Evolutionary conservation across 2,113 vertebrate genomes (phyloP).

Genomic region (Lanius ludovicianus): DNA sequence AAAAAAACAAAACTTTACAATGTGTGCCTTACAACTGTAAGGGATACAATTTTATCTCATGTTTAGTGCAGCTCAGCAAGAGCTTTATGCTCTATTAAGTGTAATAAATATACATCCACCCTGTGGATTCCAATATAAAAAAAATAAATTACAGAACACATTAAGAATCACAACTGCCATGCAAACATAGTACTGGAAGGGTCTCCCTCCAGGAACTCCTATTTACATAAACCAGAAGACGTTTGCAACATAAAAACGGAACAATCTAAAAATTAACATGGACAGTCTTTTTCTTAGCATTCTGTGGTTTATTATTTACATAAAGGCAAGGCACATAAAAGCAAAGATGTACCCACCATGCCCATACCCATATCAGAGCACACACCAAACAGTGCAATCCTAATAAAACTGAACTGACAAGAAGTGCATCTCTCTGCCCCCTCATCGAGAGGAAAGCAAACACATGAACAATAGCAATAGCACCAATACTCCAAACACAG

Average conservation of each 20-base stretch:
- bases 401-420: background rate
- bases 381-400: background rate
- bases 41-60: background rate
- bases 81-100: background rate
- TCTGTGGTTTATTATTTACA: background rate
- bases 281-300: background rate
- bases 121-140: background rate
- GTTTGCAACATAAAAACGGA: rapidly evolving
- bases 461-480: background rate
- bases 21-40: background rate
- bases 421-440: background rate
- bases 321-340: background rate
- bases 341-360: rapidly evolving
- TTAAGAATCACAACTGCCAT: background rate
- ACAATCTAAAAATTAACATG: background rate
- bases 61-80: background rate
- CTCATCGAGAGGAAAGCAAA: background rate
- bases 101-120: background rate
- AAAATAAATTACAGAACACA: background rate
- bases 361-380: background rate
- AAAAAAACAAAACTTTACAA: background rate
- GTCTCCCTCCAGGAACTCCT: background rate
- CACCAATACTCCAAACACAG: background rate
- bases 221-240: background rate
- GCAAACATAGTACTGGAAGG: background rate